These are phyloP conservation scores for Acromyrmex echinatior DNA, from an alignment of 1,140 invertebrate genomes.

Conservation along the genomic window DNA sequence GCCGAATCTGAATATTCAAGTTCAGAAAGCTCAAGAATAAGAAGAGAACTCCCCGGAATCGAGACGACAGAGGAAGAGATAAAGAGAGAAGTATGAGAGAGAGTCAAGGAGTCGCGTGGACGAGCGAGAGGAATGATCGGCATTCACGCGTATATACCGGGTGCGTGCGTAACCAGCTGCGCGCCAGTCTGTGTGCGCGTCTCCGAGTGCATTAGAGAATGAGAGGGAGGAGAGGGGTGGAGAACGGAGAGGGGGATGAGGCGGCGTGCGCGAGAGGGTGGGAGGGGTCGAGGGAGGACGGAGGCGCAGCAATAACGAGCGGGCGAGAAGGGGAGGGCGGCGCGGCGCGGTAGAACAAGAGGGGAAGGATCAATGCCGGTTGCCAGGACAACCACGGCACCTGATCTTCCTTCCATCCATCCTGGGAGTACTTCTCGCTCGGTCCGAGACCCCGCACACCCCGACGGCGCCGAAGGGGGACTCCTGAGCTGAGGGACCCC, in stretches of 20 bases:
- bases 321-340: conserved; percentile 58
- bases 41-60: conserved; percentile 11
- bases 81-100: conserved; percentile 53
- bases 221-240: conserved; percentile 6
- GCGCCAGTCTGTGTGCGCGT: background rate
- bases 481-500: conserved; percentile 7
- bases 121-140: conserved; percentile 63
- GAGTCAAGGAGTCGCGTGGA: conserved; percentile 55
- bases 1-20: conserved; percentile 43
- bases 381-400: conserved; percentile 84
- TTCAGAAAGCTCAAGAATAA: conserved; percentile 31
- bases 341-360: conserved; percentile 74
- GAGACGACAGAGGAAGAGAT: background rate
- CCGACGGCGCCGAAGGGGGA: background rate
- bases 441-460: conserved; percentile 63
- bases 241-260: conserved; percentile 14
- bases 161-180: conserved; percentile 8
- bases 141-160: conserved; percentile 18
- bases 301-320: conserved; percentile 65
- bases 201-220: conserved; percentile 40
- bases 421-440: conserved; percentile 79
- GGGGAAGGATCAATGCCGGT: conserved; percentile 86
- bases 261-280: conserved; percentile 1
- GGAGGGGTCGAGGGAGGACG: conserved; percentile 7
- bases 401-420: conserved; percentile 84